Conservation (phyloP, 1,140 invertebrate genomes). For the Drosophila pallidifrons region DNA sequence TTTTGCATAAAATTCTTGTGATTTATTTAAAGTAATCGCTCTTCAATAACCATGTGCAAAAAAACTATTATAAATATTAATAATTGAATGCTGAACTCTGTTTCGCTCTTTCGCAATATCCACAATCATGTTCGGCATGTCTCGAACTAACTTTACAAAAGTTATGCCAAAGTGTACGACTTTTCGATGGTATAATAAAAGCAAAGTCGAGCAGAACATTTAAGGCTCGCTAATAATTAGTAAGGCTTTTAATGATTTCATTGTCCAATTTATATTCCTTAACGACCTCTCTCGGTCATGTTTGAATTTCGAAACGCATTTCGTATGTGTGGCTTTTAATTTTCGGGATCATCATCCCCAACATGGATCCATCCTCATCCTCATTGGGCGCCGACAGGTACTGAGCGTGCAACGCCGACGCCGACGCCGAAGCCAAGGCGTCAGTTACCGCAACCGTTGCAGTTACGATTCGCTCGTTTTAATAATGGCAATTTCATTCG, state of each 20-base stretch:
- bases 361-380: constrained; percentile 26
- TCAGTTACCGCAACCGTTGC: constrained; percentile 38
- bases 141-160: constrained; percentile 5
- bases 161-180: not conserved
- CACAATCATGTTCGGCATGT: not conserved
- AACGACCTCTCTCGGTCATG: constrained; percentile 66
- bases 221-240: constrained; percentile 69
- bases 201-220: constrained; percentile 63
- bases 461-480: constrained; percentile 72
- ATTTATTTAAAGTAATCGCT: constrained; percentile 31
- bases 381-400: constrained; percentile 35
- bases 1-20: constrained; percentile 29
- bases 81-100: not conserved
- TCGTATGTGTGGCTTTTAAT: constrained; percentile 78
- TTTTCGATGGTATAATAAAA: constrained; percentile 17
- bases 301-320: constrained; percentile 47
- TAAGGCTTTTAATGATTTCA: constrained; percentile 81
- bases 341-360: constrained; percentile 65
- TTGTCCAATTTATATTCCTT: constrained; percentile 83
- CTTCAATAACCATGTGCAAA: constrained; percentile 5
- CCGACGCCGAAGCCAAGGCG: constrained; percentile 16
- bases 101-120: not conserved
- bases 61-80: constrained; percentile 3
- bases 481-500: constrained; percentile 80
- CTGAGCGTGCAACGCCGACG: constrained; percentile 37